Evolutionary conservation across 2,888 invertebrate species (phyloP).

Genomic region (Epinotia ramella): DNA sequence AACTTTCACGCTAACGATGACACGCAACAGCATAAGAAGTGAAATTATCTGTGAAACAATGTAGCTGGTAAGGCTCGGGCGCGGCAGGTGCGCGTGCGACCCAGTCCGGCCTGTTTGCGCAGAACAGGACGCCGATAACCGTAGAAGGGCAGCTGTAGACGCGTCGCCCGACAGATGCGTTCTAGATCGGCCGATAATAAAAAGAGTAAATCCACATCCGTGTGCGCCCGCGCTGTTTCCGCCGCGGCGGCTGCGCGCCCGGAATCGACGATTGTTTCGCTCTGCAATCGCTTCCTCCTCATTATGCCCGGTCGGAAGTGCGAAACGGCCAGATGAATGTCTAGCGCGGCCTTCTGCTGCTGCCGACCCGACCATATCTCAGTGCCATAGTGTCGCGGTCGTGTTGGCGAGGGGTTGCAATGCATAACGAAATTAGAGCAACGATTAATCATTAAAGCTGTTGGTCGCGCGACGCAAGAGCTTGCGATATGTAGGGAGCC

Average conservation of each 20-base stretch:
- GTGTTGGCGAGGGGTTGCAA: constrained; percentile 55
- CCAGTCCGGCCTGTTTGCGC: constrained; percentile 60
- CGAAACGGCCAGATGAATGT: constrained; percentile 67
- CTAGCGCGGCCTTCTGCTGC: constrained; percentile 38
- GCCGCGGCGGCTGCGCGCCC: constrained; percentile 68
- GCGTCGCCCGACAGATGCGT: constrained; percentile 80
- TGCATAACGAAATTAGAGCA: constrained; percentile 61
- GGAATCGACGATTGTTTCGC: constrained; percentile 79
- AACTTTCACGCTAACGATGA: constrained; percentile 71
- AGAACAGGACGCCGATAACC: constrained; percentile 65
- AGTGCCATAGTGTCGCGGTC: constrained; percentile 2
- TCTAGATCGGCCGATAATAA: constrained; percentile 81
- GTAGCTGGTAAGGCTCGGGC: constrained; percentile 47
- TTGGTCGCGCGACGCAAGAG: constrained; percentile 72
- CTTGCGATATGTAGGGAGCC: constrained; percentile 80
- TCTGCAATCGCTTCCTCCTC: constrained; percentile 77
- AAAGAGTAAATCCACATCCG: constrained; percentile 81
- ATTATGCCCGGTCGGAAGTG: constrained; percentile 77
- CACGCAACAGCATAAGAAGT: constrained; percentile 62
- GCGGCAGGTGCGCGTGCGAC: constrained; percentile 77
- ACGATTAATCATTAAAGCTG: constrained; percentile 75
- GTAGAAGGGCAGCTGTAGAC: constrained; percentile 77
- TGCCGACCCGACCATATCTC: constrained; percentile 9
- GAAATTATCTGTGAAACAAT: constrained; percentile 52
- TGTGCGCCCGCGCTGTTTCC: constrained; percentile 75